These are phyloP conservation scores for Bombus fervidus DNA, from an alignment of 1,140 invertebrate genomes.

Conservation along the genomic window DNA sequence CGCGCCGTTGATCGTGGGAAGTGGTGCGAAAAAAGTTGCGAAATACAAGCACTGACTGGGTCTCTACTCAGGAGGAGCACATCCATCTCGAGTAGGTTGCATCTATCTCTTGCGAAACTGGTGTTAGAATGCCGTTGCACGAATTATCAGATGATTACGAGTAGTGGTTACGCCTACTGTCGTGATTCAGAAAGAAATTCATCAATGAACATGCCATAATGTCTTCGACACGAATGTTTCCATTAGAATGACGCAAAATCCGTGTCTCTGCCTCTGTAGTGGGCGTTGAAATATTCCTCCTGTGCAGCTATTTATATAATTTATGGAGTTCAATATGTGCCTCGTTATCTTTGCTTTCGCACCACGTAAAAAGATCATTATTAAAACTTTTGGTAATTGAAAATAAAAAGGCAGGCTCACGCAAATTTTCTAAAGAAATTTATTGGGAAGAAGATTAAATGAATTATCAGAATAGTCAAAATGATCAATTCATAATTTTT, in stretches of 20 bases:
- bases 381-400: too few species aligned
- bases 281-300: background rate
- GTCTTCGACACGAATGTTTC: background rate
- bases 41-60: background rate
- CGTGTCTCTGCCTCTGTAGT: background rate
- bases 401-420: too few species aligned
- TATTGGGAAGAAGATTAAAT: too few species aligned
- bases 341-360: background rate
- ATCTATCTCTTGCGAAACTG: slow-evolving; percentile 50
- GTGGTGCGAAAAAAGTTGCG: slow-evolving; percentile 25
- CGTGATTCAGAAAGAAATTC: slow-evolving; percentile 1
- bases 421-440: too few species aligned
- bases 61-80: background rate
- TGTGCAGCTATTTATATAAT: background rate
- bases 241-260: slow-evolving; percentile 16
- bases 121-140: slow-evolving; percentile 55
- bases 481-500: too few species aligned
- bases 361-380: background rate
- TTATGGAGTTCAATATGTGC: background rate
- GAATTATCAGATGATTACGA: slow-evolving; percentile 61
- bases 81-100: slow-evolving; percentile 26
- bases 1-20: slow-evolving; percentile 39
- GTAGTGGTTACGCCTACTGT: slow-evolving; percentile 51
- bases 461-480: too few species aligned
- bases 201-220: background rate